Base-by-base conservation (phyloP, 2,113 vertebrate genomes). In the Antechinus stuartii region DNA sequence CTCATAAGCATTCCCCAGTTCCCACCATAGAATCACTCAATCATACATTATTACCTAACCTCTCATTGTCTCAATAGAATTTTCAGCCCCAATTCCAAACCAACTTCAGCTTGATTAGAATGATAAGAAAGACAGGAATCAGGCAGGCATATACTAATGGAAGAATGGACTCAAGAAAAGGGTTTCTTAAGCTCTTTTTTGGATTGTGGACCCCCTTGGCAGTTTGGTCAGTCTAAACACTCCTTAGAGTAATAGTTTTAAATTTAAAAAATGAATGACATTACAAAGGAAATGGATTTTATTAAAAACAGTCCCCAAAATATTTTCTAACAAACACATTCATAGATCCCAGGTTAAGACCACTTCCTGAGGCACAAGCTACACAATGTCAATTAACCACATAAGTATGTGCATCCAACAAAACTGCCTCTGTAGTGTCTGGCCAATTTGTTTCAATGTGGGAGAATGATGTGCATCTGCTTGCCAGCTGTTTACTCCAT, bases 401-500 rank as follows among this genome's bases (percentile, higher is more conserved):
- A 89, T 93, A 92, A 61, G 95, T 76, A 46, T 89, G 90, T 89
- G 95, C 91, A 84, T 61, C 91, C 50, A 89, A 55, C 92, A 95
- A 94, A 94, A 93, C 54, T 55, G 84, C 52, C 47, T 94, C 91
- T 93, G 92, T 50, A 47, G 92, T 47, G 47, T 93, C 84, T 97
- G 26, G 30, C 54, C 55, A 68, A 19, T 10, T 42, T 89, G 55
- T 47, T 76, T 91, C 93, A 91, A 94, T 52, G 22, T 93, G 89
- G 90, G 53, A 61, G 42, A 95, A 90, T 54, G 0, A 0, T 92
- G 47, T 25, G 94, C 96, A 97, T 96, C 94, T 97, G 95, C 27
- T 92, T 55, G 49, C 94, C 96, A 97, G 56, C 95, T 97, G 96
- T 90, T 93, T 50, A 57, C 57, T 96, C 26, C 27, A 90, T 24